phyloP scores from a whole-genome alignment of 2,113 vertebrate species.

The Serilophus lunatus region DNA sequence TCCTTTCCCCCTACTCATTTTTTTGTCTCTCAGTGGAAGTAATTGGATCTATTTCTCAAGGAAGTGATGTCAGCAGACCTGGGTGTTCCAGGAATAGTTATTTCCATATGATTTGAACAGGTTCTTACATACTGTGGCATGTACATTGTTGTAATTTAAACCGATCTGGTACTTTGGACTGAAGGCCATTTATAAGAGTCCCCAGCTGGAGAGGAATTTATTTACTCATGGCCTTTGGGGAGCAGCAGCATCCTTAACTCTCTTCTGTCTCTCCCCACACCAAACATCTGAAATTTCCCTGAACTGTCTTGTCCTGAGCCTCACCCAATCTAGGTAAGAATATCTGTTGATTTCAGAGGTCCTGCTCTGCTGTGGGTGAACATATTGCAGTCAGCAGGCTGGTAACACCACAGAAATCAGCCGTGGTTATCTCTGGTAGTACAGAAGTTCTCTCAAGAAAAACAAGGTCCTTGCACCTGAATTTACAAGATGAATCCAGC shows the following conservation, averaged over 20 bases:
- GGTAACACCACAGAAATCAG: neutral
- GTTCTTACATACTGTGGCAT: constrained; percentile 21
- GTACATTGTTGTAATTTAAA: constrained; percentile 21
- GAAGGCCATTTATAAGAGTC: neutral
- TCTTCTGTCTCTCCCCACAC: neutral
- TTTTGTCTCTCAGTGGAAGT: neutral
- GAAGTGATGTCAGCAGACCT: constrained; percentile 56
- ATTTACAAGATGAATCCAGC: neutral
- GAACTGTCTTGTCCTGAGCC: neutral
- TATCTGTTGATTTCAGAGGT: neutral
- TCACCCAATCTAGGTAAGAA: neutral
- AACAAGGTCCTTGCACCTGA: neutral
- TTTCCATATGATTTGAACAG: constrained; percentile 45
- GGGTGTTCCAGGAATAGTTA: constrained; percentile 49
- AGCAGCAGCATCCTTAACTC: constrained; percentile 19
- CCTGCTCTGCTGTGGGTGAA: neutral
- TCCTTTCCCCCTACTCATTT: neutral
- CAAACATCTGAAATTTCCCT: neutral
- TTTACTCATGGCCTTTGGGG: neutral
- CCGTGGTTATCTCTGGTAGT: neutral
- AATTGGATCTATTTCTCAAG: constrained; percentile 33
- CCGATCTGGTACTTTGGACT: neutral
- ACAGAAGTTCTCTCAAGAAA: neutral
- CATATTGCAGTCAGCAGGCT: neutral
- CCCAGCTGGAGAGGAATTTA: neutral